Percentiles rank a stretch among this genome's conserved stretches.
Conservation (phyloP, 2,888 invertebrate species). For the Podotricha telesiphe region DNA sequence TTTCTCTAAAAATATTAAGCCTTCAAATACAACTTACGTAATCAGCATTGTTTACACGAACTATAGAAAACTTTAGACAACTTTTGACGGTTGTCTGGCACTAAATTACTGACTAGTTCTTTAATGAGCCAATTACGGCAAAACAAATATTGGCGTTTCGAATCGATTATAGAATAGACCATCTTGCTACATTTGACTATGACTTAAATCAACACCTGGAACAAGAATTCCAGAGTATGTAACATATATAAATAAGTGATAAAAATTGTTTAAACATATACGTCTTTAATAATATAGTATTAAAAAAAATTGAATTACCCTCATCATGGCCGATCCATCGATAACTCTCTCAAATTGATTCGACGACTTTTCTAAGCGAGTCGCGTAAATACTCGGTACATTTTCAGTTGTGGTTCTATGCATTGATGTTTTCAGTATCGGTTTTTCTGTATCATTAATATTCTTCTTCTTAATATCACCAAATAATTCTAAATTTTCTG, state of each 20-base stretch:
- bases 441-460: conserved; percentile 33
- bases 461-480: conserved; percentile 56
- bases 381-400: conserved; percentile 40
- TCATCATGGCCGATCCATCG: conserved; percentile 65
- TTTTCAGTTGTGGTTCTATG: conserved; percentile 26
- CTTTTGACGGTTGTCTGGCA: no score
- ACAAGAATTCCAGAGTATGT: no score
- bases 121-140: no score
- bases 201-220: no score
- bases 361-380: conserved; percentile 58
- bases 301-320: conserved; percentile 53
- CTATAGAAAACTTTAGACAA: no score
- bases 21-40: background rate
- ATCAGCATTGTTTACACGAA: background rate
- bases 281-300: background rate
- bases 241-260: no score
- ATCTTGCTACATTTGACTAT: no score
- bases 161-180: no score
- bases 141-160: no score
- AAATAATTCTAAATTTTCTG: conserved; percentile 62
- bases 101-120: no score
- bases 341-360: conserved; percentile 67
- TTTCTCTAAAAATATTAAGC: background rate
- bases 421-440: conserved; percentile 21
- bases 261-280: no score